These are phyloP conservation scores for Protonemura montana DNA, from an alignment of 2,888 invertebrate genomes.

Conservation along the genomic window DNA sequence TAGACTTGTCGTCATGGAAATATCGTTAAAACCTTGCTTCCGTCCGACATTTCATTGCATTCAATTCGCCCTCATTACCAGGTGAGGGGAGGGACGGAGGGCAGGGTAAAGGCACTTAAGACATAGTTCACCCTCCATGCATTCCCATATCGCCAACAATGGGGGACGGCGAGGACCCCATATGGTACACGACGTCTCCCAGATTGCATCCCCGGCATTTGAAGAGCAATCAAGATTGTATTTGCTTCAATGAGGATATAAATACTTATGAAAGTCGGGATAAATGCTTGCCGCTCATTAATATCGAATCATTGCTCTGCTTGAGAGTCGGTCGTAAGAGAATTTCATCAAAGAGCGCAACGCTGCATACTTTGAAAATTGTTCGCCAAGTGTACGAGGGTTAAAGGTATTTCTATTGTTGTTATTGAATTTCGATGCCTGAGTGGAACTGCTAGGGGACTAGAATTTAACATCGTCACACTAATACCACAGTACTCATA, in stretches of 20 bases:
- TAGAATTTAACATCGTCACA: too few relatives aligned
- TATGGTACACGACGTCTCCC: not conserved
- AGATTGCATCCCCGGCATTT: not conserved
- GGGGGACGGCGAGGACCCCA: conserved; percentile 28
- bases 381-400: not conserved
- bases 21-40: conserved; percentile 42
- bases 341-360: not conserved
- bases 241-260: conserved; percentile 41
- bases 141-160: conserved; percentile 22
- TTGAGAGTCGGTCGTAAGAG: not conserved
- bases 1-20: not conserved
- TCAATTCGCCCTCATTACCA: conserved; percentile 37
- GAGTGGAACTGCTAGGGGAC: not conserved
- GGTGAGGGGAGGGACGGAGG: not conserved
- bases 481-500: not conserved
- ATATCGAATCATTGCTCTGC: conserved; percentile 8
- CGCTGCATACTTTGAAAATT: not conserved
- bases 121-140: conserved; percentile 16
- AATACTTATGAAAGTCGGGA: conserved; percentile 36
- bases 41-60: conserved; percentile 28
- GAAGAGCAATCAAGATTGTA: conserved; percentile 37
- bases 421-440: not conserved
- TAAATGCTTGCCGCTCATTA: conserved; percentile 13
- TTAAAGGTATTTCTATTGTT: not conserved
- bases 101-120: not conserved